Percentiles rank a stretch among this genome's conserved stretches.
These are phyloP conservation scores for Falco columbarius DNA, from an alignment of 2,797 vertebrate species.

Conservation along the genomic window DNA sequence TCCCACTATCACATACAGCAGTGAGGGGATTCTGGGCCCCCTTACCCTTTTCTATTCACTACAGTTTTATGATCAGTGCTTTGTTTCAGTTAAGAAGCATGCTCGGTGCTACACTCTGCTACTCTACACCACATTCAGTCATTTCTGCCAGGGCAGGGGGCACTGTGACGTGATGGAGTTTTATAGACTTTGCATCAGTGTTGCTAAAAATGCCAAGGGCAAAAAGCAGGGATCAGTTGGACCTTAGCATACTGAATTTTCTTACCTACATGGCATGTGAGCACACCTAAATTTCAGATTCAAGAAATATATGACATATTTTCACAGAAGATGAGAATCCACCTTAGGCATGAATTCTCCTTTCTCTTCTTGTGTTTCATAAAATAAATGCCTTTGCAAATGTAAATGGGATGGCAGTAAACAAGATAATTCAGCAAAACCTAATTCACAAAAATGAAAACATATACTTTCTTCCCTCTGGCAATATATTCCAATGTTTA, in stretches of 20 bases:
- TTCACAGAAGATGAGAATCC: not conserved
- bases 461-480: constrained; percentile 3
- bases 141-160: not conserved
- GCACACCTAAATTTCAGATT: not conserved
- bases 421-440: constrained; percentile 52
- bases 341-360: not conserved
- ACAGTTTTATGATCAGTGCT: not conserved
- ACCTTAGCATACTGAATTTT: not conserved
- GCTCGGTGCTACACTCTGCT: not conserved
- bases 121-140: not conserved
- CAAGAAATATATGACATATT: not conserved
- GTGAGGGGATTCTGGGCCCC: not conserved
- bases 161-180: not conserved
- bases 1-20: not conserved
- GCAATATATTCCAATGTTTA: constrained; percentile 43
- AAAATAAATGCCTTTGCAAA: constrained; percentile 3
- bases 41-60: not conserved
- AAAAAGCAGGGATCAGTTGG: not conserved
- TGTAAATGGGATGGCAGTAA: not conserved
- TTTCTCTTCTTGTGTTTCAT: not conserved
- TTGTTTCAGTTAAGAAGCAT: not conserved
- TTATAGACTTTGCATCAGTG: not conserved
- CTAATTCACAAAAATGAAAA: constrained; percentile 35
- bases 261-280: not conserved
- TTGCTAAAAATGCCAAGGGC: not conserved